Evolutionary conservation across 2,797 vertebrate species (phyloP).

Genomic region (Karalla daura): DNA sequence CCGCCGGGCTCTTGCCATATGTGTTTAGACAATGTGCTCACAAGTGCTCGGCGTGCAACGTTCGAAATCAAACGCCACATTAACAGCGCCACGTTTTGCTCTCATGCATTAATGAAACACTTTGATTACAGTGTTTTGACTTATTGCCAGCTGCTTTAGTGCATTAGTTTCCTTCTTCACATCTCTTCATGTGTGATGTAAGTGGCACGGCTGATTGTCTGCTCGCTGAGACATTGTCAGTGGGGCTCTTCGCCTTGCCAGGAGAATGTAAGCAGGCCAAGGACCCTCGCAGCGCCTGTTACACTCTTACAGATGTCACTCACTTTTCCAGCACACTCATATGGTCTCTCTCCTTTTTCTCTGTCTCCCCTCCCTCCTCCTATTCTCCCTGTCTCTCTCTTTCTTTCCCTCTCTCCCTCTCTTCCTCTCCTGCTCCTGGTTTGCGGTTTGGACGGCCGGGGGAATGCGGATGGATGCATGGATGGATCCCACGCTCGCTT

Average conservation of each 20-base stretch:
- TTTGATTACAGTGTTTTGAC: slow-evolving; percentile 78
- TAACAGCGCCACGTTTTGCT: slow-evolving; percentile 68
- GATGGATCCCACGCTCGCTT: slow-evolving; percentile 71
- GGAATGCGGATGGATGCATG: slow-evolving; percentile 81
- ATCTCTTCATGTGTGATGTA: slow-evolving; percentile 61
- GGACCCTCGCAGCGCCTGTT: slow-evolving; percentile 62
- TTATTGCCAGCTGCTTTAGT: slow-evolving; percentile 72
- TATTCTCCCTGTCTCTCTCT: slow-evolving; percentile 55
- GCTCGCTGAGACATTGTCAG: slow-evolving; percentile 37
- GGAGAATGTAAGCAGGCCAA: slow-evolving; percentile 65
- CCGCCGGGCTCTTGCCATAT: slow-evolving; percentile 71
- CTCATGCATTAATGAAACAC: slow-evolving; percentile 80
- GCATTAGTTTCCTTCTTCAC: slow-evolving; percentile 54
- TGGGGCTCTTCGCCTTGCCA: slow-evolving; percentile 48
- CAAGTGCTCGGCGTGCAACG: slow-evolving; percentile 57
- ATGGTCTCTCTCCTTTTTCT: slow-evolving; percentile 74
- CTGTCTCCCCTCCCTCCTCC: slow-evolving; percentile 63
- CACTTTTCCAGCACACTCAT: slow-evolving; percentile 84
- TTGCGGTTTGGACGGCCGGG: slow-evolving; percentile 80
- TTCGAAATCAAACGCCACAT: slow-evolving; percentile 76
- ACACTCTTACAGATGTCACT: slow-evolving; percentile 75
- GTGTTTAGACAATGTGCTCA: slow-evolving; percentile 82
- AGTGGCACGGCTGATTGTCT: slow-evolving; percentile 67
- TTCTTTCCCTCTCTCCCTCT: slow-evolving; percentile 44
- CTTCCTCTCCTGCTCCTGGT: slow-evolving; percentile 84